Percentiles rank a stretch among this genome's conserved stretches.
Conservation (phyloP, 2,113 vertebrate genomes). For the Paracanthobrama guichenoti region DNA sequence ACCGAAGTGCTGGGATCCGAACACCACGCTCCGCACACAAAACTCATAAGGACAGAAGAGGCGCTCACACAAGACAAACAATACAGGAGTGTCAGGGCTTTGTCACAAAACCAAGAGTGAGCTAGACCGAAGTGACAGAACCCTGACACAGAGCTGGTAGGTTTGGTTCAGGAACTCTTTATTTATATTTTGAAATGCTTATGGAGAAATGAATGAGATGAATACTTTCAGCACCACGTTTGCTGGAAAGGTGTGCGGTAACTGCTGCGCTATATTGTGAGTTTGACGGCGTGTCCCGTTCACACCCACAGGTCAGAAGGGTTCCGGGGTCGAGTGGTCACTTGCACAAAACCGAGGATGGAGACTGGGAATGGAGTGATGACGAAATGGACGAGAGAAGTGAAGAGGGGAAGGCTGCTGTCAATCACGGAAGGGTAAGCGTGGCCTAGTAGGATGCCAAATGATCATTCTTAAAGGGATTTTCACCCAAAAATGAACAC, state of each 20-base stretch:
- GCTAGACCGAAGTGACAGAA: too few relatives aligned
- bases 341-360: constrained; percentile 96
- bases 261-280: background rate
- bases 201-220: background rate
- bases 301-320: constrained; percentile 83
- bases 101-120: too few relatives aligned
- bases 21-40: too few relatives aligned
- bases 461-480: background rate
- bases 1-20: too few relatives aligned
- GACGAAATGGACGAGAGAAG: constrained; percentile 95
- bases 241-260: background rate
- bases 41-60: too few relatives aligned
- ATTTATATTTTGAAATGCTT: background rate
- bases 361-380: constrained; percentile 99
- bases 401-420: constrained; percentile 90
- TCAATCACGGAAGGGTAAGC: constrained; percentile 91
- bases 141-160: background rate
- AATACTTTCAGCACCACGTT: background rate
- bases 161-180: background rate
- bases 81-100: too few relatives aligned
- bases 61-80: too few relatives aligned
- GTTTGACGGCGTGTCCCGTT: constrained; percentile 38
- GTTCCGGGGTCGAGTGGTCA: constrained; percentile 97
- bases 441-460: background rate
- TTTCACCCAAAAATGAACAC: background rate